A percentile compares a stretch with the other conserved stretches of the same genome.
Conservation (phyloP, 2,797 vertebrate genomes). For the Phylloscopus collybita region DNA sequence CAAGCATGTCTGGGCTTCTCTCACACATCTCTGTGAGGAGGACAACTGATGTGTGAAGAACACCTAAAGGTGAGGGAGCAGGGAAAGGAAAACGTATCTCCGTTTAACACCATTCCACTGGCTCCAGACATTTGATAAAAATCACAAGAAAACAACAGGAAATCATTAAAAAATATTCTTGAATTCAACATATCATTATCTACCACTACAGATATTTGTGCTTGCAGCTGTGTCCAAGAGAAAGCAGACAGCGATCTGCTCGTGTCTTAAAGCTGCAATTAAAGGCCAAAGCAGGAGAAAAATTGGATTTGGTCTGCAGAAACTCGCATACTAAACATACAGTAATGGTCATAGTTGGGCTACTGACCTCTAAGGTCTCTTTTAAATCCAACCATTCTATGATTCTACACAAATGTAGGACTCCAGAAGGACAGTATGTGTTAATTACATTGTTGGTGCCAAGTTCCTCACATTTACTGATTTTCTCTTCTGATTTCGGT, state of each 20-base stretch:
- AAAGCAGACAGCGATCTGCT: not conserved
- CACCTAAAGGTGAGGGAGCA: conserved; percentile 78
- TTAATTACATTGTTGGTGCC: not conserved
- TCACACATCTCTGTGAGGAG: conserved; percentile 99
- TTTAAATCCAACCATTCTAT: not conserved
- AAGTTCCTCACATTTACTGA: not conserved
- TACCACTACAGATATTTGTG: not conserved
- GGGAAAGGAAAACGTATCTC: not conserved
- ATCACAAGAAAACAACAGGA: not conserved
- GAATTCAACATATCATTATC: not conserved
- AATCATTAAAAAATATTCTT: not conserved
- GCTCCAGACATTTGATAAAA: not conserved
- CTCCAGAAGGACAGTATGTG: not conserved
- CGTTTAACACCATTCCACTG: not conserved
- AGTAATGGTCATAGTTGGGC: not conserved
- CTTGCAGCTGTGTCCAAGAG: not conserved
- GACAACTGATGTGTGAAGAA: conserved; percentile 98
- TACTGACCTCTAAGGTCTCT: not conserved
- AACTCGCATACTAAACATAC: not conserved
- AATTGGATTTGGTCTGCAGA: not conserved
- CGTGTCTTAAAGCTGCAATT: not conserved
- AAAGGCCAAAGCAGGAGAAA: not conserved
- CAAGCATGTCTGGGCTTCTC: conserved; percentile 98
- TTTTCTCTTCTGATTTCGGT: not conserved
- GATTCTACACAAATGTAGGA: not conserved